Percentiles rank a stretch among this genome's conserved stretches.
Evolutionary conservation across 1,140 invertebrate species (phyloP).

Genomic region (Calephelis nemesis): DNA sequence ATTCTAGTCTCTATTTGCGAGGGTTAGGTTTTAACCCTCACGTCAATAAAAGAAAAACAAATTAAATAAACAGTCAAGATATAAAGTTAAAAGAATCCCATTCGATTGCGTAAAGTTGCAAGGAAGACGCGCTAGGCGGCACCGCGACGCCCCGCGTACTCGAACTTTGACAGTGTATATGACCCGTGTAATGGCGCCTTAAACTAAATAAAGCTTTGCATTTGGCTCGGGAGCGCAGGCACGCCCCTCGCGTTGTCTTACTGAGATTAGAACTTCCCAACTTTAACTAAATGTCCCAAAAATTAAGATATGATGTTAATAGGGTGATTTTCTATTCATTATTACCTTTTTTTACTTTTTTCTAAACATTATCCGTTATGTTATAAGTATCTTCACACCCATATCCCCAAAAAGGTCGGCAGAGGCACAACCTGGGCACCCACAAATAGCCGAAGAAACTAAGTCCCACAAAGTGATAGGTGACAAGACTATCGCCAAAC

Average conservation of each 20-base stretch:
- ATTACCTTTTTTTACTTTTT: no score
- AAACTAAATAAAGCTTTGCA: slow-evolving; percentile 76
- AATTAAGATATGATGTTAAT: not conserved
- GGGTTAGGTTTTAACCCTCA: no score
- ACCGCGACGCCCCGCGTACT: slow-evolving; percentile 52
- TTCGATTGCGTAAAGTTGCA: slow-evolving; percentile 29
- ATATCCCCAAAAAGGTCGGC: no score
- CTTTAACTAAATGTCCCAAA: not conserved
- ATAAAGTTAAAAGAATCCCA: slow-evolving; percentile 25
- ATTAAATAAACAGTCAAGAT: not conserved
- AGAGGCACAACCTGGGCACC: no score
- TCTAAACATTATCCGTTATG: no score
- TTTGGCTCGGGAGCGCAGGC: slow-evolving; percentile 52
- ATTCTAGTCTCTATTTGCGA: no score
- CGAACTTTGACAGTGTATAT: slow-evolving; percentile 77
- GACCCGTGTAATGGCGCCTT: slow-evolving; percentile 75
- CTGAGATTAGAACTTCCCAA: slow-evolving; percentile 50
- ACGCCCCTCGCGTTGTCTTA: slow-evolving; percentile 56
- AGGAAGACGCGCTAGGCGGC: slow-evolving; percentile 36
- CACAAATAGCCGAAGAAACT: no score
- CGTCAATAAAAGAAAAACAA: not conserved
- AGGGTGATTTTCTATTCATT: no score
- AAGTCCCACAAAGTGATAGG: no score
- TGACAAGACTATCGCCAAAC: no score
- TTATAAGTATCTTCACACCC: no score